Percentiles rank a stretch among this genome's conserved stretches.
Conservation (phyloP, 2,888 invertebrate genomes). For the Nymphalis c-album region DNA sequence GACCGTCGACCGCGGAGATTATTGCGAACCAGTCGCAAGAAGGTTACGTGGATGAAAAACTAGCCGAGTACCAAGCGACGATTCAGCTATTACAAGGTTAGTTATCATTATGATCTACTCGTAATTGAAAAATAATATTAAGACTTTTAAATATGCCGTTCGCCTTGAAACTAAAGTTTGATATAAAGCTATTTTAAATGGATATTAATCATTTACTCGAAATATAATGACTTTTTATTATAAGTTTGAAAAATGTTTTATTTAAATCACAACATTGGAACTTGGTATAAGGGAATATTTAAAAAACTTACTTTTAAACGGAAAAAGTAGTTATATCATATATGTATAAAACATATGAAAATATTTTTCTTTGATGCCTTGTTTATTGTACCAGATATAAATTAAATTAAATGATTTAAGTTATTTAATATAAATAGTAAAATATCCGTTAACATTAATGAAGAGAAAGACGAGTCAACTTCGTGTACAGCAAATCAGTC, state of each 20-base stretch:
- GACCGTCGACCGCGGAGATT: slow-evolving; percentile 94
- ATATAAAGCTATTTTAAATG: not conserved
- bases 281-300: too few species aligned
- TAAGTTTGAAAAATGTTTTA: not conserved
- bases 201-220: not conserved
- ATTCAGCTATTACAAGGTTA: slow-evolving; percentile 94
- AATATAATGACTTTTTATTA: not conserved
- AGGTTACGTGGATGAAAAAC: slow-evolving; percentile 95
- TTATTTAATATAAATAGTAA: not conserved
- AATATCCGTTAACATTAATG: not conserved
- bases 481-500: slow-evolving; percentile 32
- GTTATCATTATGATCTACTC: slow-evolving; percentile 49
- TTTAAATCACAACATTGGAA: not conserved
- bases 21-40: slow-evolving; percentile 97
- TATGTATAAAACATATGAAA: too few species aligned
- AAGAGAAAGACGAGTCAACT: slow-evolving; percentile 11
- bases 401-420: too few species aligned
- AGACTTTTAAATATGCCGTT: not conserved
- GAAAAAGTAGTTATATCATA: too few species aligned
- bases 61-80: slow-evolving; percentile 95
- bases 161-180: not conserved
- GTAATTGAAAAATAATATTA: not conserved
- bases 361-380: too few species aligned
- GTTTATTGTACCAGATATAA: too few species aligned
- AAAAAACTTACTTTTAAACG: too few species aligned